These are phyloP conservation scores for Oophaga pumilio DNA, from an alignment of 2,113 vertebrate genomes.

Conservation along the genomic window DNA sequence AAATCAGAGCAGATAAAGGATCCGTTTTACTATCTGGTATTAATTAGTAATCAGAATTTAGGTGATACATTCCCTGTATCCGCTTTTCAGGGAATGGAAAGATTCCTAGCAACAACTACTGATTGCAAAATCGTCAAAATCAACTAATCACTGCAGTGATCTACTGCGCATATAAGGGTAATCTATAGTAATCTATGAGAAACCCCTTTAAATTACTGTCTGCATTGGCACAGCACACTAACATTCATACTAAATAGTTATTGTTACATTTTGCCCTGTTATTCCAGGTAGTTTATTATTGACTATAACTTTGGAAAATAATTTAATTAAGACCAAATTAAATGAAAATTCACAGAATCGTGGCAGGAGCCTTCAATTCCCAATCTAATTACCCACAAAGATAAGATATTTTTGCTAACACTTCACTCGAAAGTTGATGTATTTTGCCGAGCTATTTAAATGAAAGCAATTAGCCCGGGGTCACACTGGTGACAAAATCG, in stretches of 20 bases:
- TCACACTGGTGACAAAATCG: too few species aligned
- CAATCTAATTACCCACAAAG: constrained; percentile 44
- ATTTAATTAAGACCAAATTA: constrained; percentile 31
- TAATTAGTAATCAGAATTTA: too few species aligned
- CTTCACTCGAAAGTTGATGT: constrained; percentile 10
- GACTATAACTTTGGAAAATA: constrained; percentile 1
- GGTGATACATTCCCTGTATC: too few species aligned
- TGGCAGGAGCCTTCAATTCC: constrained; percentile 30
- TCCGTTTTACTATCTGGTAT: too few species aligned
- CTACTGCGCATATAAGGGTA: too few species aligned
- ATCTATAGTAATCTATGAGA: too few species aligned
- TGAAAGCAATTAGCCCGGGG: constrained; percentile 36
- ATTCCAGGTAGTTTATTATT: constrained; percentile 22
- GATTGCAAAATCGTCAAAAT: too few species aligned
- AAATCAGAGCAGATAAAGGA: too few species aligned
- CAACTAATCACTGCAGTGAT: too few species aligned
- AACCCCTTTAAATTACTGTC: not conserved
- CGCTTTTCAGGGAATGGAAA: too few species aligned
- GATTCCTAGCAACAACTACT: too few species aligned
- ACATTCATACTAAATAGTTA: not conserved
- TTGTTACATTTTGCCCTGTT: not conserved
- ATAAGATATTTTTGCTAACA: constrained; percentile 31
- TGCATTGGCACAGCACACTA: not conserved
- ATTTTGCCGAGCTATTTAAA: constrained; percentile 5
- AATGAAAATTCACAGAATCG: not conserved